phyloP scores from a whole-genome alignment of 2,113 vertebrate species.

The Zeus faber region DNA sequence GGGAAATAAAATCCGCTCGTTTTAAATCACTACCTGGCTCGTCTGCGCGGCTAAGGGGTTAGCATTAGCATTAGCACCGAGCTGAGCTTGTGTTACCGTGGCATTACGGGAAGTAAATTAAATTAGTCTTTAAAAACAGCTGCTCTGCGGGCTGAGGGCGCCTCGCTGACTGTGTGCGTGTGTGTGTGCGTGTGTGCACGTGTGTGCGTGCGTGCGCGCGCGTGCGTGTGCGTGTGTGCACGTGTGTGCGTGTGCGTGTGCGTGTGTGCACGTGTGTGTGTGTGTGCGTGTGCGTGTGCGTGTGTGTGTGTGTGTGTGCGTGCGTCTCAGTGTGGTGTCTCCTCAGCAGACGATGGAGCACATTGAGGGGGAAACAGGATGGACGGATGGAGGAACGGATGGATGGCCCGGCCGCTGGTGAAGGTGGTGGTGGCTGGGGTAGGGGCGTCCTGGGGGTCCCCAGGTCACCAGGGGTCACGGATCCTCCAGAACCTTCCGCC shows the following conservation, averaged over 20 bases:
- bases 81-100: not conserved
- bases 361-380: not conserved
- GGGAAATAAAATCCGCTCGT: not conserved
- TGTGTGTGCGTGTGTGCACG: not conserved
- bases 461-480: slow-evolving; percentile 45
- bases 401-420: slow-evolving; percentile 69
- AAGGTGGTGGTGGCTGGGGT: not conserved
- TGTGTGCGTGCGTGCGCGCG: not conserved
- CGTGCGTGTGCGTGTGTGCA: not conserved
- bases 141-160: not conserved
- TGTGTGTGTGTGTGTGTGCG: slow-evolving; percentile 4
- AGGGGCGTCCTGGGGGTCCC: slow-evolving; percentile 35
- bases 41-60: not conserved
- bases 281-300: not conserved
- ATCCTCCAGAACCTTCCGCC: slow-evolving; percentile 32
- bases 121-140: not conserved
- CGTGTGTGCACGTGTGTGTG: not conserved
- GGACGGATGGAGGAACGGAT: slow-evolving; percentile 55
- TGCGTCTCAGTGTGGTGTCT: slow-evolving; percentile 7
- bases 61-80: not conserved
- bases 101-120: not conserved
- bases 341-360: not conserved
- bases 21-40: no score
- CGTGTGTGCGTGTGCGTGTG: not conserved
- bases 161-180: not conserved